Evolutionary conservation across 2,113 vertebrate species (phyloP).

Genomic region (Zosterops hypoxanthus): DNA sequence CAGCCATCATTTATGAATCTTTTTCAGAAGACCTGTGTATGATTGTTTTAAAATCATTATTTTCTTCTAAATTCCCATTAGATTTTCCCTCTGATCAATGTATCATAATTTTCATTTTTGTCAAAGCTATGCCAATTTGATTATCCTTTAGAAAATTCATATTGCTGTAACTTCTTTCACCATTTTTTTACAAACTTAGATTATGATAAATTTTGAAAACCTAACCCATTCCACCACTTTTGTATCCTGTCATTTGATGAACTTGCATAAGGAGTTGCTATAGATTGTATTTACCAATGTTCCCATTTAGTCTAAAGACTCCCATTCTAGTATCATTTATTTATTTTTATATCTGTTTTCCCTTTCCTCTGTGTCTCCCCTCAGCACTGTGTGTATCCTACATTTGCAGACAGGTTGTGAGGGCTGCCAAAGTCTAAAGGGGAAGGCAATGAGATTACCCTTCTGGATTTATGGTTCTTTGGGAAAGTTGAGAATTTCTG

Average conservation of each 20-base stretch:
- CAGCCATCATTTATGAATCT: neutral
- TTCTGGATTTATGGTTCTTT: neutral
- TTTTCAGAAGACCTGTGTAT: neutral
- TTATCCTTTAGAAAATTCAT: neutral
- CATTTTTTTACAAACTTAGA: neutral
- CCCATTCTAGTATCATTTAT: neutral
- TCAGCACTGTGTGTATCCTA: neutral
- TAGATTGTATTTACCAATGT: neutral
- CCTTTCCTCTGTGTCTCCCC: neutral
- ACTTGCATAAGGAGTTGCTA: neutral
- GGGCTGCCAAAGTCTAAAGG: neutral
- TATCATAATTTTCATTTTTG: neutral
- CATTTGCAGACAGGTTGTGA: neutral
- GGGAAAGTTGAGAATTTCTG: neutral
- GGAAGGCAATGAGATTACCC: neutral
- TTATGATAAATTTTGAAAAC: neutral
- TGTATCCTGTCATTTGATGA: neutral
- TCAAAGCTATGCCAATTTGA: neutral
- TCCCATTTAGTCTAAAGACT: neutral
- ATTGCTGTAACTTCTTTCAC: neutral
- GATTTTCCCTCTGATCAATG: neutral
- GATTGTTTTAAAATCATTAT: neutral
- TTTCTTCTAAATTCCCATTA: neutral
- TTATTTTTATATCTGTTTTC: neutral
- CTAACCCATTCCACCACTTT: neutral